phyloP scores from a whole-genome alignment of 2,888 invertebrate genomes.

The Eumacrocentrus americanus region DNA sequence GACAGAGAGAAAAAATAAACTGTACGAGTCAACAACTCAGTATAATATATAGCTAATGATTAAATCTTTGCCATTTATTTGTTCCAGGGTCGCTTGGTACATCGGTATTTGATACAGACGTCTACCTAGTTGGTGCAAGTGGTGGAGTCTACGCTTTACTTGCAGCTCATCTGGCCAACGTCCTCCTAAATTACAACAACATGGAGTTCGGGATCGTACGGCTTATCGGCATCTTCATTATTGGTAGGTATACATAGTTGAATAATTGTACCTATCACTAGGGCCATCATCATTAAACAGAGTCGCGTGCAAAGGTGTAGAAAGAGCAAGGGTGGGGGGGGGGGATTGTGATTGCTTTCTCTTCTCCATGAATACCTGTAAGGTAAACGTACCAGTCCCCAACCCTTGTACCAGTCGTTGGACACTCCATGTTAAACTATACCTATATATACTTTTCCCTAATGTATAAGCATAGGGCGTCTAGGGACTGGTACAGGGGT shows the following conservation, averaged over 20 bases:
- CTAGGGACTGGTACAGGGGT: too few relatives aligned
- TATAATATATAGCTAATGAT: background rate
- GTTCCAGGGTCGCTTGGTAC: constrained; percentile 73
- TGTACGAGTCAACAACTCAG: too few relatives aligned
- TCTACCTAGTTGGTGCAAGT: constrained; percentile 94
- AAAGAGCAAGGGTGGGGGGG: background rate
- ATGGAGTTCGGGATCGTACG: constrained; percentile 93
- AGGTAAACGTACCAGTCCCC: too few relatives aligned
- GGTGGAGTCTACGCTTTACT: constrained; percentile 97
- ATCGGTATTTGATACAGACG: constrained; percentile 91
- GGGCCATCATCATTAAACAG: too few relatives aligned
- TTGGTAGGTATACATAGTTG: constrained; percentile 70
- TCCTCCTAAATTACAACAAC: constrained; percentile 91
- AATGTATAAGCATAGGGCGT: too few relatives aligned
- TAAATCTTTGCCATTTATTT: constrained; percentile 15
- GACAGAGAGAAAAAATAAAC: too few relatives aligned
- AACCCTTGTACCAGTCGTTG: too few relatives aligned
- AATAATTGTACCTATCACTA: constrained; percentile 6
- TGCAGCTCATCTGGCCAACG: constrained; percentile 95
- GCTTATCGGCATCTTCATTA: constrained; percentile 87
- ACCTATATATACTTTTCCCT: too few relatives aligned
- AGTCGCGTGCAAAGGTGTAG: too few relatives aligned
- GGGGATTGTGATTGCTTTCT: background rate
- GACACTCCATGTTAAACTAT: too few relatives aligned
- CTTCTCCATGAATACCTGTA: too few relatives aligned